A percentile compares a stretch with the other conserved stretches of the same genome.
Conservation (phyloP, 2,888 invertebrate species). For the Caenorhabditis sp. region DNA sequence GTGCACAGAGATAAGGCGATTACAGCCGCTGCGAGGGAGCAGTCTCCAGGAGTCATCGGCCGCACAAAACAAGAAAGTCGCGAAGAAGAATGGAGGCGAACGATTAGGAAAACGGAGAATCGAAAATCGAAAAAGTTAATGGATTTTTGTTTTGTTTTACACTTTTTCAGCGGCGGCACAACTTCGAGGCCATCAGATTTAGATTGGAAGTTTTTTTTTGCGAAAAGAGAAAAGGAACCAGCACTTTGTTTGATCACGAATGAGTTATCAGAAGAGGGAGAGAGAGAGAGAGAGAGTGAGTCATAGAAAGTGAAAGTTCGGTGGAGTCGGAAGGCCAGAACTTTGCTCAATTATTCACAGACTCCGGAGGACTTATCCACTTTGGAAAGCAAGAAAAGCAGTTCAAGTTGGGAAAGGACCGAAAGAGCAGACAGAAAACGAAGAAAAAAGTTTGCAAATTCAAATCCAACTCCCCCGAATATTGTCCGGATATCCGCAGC, state of each 20-base stretch:
- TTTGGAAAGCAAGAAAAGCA: neutral
- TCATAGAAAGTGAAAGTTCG: no score
- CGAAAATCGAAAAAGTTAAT: neutral
- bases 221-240: no score
- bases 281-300: no score
- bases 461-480: no score
- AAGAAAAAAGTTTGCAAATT: no score
- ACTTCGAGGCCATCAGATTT: no score
- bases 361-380: neutral
- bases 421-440: constrained; percentile 8
- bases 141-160: no score
- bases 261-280: no score
- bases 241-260: no score
- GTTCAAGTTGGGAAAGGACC: constrained; percentile 16
- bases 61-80: neutral
- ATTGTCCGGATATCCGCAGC: constrained; percentile 14
- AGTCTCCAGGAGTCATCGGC: neutral
- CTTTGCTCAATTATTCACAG: constrained; percentile 23
- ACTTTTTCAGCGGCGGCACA: no score
- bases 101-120: neutral
- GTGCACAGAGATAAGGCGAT: constrained; percentile 37
- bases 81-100: neutral
- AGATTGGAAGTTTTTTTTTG: no score
- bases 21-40: constrained; percentile 22
- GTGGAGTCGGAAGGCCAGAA: constrained; percentile 1